A percentile compares a stretch with the other conserved stretches of the same genome.
phyloP scores from a whole-genome alignment of 2,113 vertebrate genomes.

The Malurus melanocephalus region DNA sequence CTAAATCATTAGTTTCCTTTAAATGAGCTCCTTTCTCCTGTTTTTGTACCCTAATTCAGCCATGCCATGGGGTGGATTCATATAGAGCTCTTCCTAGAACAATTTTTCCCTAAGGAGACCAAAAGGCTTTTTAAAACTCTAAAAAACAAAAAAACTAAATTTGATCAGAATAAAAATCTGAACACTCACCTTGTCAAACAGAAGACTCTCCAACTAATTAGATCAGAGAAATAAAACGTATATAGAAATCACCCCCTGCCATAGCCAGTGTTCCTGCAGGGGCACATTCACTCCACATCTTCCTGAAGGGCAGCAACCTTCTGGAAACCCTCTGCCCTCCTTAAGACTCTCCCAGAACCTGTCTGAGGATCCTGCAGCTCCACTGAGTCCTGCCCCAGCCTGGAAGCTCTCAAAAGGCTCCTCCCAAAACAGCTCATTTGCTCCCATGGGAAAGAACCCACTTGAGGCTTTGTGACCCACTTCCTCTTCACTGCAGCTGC shows the following conservation, averaged over 20 bases:
- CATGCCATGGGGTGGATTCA: fast-evolving
- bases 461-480: not conserved
- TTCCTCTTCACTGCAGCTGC: not conserved
- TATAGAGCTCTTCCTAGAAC: not conserved
- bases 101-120: not conserved
- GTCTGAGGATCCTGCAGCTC: not conserved
- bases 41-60: not conserved
- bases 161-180: not conserved
- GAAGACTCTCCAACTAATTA: not conserved
- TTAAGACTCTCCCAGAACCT: not conserved
- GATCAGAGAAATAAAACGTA: not conserved
- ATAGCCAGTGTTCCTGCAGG: fast-evolving
- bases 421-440: not conserved
- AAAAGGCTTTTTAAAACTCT: not conserved
- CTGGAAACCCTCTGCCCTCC: not conserved
- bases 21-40: not conserved
- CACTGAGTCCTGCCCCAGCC: fast-evolving
- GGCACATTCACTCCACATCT: fast-evolving
- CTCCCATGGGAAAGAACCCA: not conserved
- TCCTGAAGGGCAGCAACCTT: not conserved
- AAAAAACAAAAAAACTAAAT: not conserved
- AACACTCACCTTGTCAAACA: not conserved
- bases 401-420: not conserved
- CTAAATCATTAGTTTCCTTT: not conserved
- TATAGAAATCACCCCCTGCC: not conserved